These are phyloP conservation scores for Tetragonula carbonaria DNA, from an alignment of 2,888 invertebrate genomes.

Conservation along the genomic window DNA sequence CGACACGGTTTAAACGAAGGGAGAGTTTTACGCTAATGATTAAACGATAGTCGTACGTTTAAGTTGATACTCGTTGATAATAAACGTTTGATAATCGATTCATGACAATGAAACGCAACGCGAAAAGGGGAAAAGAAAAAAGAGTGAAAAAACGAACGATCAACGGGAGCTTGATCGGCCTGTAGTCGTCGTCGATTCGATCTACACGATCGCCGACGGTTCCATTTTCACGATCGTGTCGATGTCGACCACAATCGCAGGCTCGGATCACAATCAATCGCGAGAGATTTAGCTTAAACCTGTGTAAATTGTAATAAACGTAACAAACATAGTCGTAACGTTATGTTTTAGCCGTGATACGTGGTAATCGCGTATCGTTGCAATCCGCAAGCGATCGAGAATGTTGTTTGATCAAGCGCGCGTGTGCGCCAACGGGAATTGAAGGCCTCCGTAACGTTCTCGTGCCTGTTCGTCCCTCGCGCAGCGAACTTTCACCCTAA, in stretches of 20 bases:
- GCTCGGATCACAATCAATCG: background rate
- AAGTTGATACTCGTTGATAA: constrained; percentile 50
- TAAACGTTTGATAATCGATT: constrained; percentile 55
- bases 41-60: constrained; percentile 51
- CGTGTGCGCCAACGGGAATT: constrained; percentile 48
- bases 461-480: constrained; percentile 55
- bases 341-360: constrained; percentile 32
- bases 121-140: background rate
- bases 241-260: constrained; percentile 8
- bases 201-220: background rate
- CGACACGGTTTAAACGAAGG: constrained; percentile 4
- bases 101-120: constrained; percentile 54
- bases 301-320: constrained; percentile 33
- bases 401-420: constrained; percentile 32
- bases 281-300: constrained; percentile 22
- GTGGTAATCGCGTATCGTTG: constrained; percentile 31
- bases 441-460: constrained; percentile 30
- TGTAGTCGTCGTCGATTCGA: constrained; percentile 28
- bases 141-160: background rate
- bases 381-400: constrained; percentile 25
- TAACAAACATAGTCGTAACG: constrained; percentile 4
- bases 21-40: constrained; percentile 43
- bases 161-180: background rate
- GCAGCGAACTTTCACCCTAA: constrained; percentile 49
- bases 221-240: constrained; percentile 15